Conservation (phyloP, 2,797 vertebrate species). For the Xyrichtys novacula region DNA sequence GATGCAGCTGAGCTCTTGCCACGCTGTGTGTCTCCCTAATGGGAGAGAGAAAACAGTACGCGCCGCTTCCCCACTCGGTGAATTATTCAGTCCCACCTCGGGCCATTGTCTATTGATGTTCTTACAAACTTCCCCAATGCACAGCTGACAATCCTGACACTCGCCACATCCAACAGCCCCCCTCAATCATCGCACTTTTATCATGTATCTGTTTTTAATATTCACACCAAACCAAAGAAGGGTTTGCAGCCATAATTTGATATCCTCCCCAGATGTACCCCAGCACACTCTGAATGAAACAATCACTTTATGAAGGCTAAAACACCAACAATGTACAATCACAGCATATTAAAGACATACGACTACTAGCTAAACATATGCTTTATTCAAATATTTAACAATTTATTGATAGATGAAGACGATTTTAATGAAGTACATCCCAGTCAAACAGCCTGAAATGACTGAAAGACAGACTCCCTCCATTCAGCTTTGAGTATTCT, state of each 20-base stretch:
- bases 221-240: slow-evolving; percentile 55
- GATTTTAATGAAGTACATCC: slow-evolving; percentile 57
- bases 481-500: slow-evolving; percentile 32
- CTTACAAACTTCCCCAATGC: slow-evolving; percentile 63
- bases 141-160: slow-evolving; percentile 62
- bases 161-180: slow-evolving; percentile 51
- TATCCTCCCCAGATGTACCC: slow-evolving; percentile 75
- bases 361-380: slow-evolving; percentile 79
- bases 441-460: slow-evolving; percentile 45
- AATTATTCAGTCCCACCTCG: slow-evolving; percentile 79
- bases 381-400: slow-evolving; percentile 73
- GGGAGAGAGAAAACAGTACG: slow-evolving; percentile 53
- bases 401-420: slow-evolving; percentile 55
- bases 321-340: slow-evolving; percentile 67
- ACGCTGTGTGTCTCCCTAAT: slow-evolving; percentile 60
- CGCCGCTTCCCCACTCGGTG: slow-evolving; percentile 59
- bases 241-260: slow-evolving; percentile 49
- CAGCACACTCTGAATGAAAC: slow-evolving; percentile 64
- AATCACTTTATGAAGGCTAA: slow-evolving; percentile 77
- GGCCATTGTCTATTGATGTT: slow-evolving; percentile 80
- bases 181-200: slow-evolving; percentile 72
- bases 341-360: slow-evolving; percentile 63
- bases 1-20: slow-evolving; percentile 35
- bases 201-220: slow-evolving; percentile 68
- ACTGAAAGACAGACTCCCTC: slow-evolving; percentile 13